These are phyloP conservation scores for Balearica regulorum DNA, from an alignment of 2,797 vertebrate genomes.

Conservation along the genomic window DNA sequence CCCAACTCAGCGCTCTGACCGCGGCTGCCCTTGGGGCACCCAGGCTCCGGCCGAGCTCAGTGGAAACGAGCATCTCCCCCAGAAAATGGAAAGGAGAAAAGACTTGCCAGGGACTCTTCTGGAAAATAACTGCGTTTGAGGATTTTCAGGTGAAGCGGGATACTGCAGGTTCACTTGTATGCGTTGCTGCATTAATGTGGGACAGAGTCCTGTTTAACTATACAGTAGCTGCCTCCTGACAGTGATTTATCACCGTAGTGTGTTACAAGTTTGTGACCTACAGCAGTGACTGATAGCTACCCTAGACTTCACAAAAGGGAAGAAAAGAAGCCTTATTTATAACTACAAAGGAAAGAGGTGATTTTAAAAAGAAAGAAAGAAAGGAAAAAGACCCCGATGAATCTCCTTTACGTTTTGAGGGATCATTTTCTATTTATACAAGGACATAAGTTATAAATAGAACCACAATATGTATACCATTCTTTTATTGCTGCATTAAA, in stretches of 20 bases:
- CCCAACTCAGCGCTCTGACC: neutral
- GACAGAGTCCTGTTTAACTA: neutral
- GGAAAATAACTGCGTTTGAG: neutral
- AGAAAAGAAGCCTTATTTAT: conserved; percentile 25
- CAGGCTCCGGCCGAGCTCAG: neutral
- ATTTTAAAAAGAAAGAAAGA: neutral
- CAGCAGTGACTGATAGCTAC: conserved; percentile 46
- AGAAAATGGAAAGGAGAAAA: neutral
- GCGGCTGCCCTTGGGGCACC: neutral
- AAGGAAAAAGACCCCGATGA: neutral
- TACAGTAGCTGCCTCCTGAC: neutral
- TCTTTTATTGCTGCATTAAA: neutral
- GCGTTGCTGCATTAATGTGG: neutral
- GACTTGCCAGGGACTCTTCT: neutral
- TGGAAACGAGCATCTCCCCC: accelerated
- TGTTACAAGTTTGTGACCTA: conserved; percentile 20
- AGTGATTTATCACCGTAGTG: conserved; percentile 41
- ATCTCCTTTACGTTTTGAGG: neutral
- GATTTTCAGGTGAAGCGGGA: neutral
- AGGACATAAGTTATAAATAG: neutral
- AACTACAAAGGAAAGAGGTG: conserved; percentile 17
- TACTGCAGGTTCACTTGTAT: neutral
- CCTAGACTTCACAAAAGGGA: conserved; percentile 5
- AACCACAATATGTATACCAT: neutral
- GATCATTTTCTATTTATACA: neutral